Evolutionary conservation across 2,888 invertebrate genomes (phyloP).

Genomic region (Eucera pruinosa): DNA sequence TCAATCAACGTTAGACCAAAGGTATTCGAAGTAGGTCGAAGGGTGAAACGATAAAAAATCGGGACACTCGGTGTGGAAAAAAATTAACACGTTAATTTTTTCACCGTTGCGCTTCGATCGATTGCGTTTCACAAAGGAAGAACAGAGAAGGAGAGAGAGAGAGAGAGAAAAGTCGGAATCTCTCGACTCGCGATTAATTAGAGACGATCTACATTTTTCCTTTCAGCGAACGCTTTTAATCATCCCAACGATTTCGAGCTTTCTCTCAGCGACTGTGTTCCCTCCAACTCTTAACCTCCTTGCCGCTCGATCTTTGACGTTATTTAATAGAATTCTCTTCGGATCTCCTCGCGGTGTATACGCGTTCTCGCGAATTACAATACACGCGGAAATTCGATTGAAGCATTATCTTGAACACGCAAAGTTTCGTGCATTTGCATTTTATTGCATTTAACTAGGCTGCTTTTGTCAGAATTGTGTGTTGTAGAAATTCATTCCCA

Average conservation of each 20-base stretch:
- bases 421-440: no score
- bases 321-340: constrained; percentile 45
- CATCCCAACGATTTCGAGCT: constrained; percentile 41
- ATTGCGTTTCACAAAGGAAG: constrained; percentile 15
- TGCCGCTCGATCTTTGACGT: neutral
- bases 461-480: no score
- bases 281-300: constrained; percentile 11
- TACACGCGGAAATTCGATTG: no score
- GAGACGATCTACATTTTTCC: constrained; percentile 50
- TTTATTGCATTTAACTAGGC: no score
- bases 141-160: neutral
- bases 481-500: no score
- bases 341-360: no score
- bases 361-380: no score
- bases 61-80: neutral
- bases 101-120: constrained; percentile 12
- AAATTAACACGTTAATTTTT: constrained; percentile 6
- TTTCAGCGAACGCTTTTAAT: constrained; percentile 53
- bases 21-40: neutral
- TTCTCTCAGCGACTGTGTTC: neutral
- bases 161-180: constrained; percentile 8
- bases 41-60: neutral
- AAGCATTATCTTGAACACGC: no score
- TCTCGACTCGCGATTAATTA: constrained; percentile 60
- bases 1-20: neutral